These are phyloP conservation scores for Carcina quercana DNA, from an alignment of 2,888 invertebrate genomes.

Conservation along the genomic window DNA sequence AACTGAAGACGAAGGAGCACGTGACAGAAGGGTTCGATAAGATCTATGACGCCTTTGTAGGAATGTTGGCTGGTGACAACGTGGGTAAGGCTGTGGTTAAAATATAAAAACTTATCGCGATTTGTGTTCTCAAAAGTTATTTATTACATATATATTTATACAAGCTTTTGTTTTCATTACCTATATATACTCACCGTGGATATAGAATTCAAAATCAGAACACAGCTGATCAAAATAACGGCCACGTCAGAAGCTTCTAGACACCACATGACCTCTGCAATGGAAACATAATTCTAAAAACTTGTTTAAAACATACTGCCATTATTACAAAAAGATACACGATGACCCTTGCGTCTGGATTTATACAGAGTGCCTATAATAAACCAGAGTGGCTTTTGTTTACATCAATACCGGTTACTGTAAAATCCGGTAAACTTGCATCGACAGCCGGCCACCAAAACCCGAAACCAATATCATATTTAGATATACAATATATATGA, in stretches of 20 bases:
- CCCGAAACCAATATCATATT: too few species aligned
- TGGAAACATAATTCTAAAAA: too few species aligned
- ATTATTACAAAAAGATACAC: too few species aligned
- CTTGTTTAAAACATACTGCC: too few species aligned
- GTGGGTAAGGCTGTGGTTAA: constrained; percentile 80
- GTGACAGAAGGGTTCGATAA: constrained; percentile 81
- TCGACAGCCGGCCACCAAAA: too few species aligned
- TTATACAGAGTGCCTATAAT: too few species aligned
- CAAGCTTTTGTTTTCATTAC: neutral
- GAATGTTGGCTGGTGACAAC: constrained; percentile 77
- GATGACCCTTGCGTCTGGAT: too few species aligned
- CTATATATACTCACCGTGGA: constrained; percentile 34
- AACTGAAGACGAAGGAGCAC: constrained; percentile 78
- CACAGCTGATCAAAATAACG: constrained; percentile 44
- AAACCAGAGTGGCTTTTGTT: too few species aligned
- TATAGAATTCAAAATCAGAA: constrained; percentile 50
- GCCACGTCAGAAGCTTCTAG: constrained; percentile 53
- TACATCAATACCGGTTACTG: too few species aligned
- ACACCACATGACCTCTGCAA: constrained; percentile 55
- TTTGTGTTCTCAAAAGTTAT: neutral
- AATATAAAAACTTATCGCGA: constrained; percentile 34
- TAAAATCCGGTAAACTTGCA: too few species aligned
- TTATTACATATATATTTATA: neutral
- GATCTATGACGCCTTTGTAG: constrained; percentile 78
- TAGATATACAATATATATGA: too few species aligned